Percentiles rank a stretch among this genome's conserved stretches.
Evolutionary conservation across 2,888 invertebrate genomes (phyloP).

Genomic region (Ophion costatus): DNA sequence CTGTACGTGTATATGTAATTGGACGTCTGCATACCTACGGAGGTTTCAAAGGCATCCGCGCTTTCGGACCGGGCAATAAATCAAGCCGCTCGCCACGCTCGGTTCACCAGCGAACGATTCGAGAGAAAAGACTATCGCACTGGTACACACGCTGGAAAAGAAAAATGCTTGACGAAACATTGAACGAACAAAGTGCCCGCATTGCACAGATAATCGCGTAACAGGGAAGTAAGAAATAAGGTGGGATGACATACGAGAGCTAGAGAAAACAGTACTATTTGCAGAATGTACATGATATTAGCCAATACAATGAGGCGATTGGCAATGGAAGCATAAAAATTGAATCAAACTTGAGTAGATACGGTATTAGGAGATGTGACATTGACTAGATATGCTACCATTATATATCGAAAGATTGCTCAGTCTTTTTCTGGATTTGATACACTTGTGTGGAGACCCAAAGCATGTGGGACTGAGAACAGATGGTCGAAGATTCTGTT

Average conservation of each 20-base stretch:
- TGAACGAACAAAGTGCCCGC: not conserved
- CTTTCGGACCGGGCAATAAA: constrained; percentile 47
- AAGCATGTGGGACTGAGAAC: no score
- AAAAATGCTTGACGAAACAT: constrained; percentile 6
- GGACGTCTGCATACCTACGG: constrained; percentile 3
- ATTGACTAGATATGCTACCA: no score
- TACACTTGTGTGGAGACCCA: no score
- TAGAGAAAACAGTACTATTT: not conserved
- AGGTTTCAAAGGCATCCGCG: constrained; percentile 46
- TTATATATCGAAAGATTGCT: no score
- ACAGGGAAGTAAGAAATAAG: not conserved
- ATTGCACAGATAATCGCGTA: not conserved
- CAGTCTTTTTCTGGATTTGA: no score
- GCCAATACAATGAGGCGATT: not conserved
- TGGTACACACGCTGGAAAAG: not conserved
- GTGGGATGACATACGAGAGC: not conserved
- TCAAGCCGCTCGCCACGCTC: constrained; percentile 41
- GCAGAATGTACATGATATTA: not conserved
- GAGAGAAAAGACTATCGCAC: constrained; percentile 25
- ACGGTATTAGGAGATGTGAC: no score
- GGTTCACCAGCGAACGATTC: constrained; percentile 36
- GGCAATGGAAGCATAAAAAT: not conserved
- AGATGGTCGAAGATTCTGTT: no score
- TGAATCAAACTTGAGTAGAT: not conserved
- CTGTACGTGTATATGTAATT: not conserved